A percentile compares a stretch with the other conserved stretches of the same genome.
Evolutionary conservation across 2,888 invertebrate genomes (phyloP).

Genomic region (Drosophila demipolita): DNA sequence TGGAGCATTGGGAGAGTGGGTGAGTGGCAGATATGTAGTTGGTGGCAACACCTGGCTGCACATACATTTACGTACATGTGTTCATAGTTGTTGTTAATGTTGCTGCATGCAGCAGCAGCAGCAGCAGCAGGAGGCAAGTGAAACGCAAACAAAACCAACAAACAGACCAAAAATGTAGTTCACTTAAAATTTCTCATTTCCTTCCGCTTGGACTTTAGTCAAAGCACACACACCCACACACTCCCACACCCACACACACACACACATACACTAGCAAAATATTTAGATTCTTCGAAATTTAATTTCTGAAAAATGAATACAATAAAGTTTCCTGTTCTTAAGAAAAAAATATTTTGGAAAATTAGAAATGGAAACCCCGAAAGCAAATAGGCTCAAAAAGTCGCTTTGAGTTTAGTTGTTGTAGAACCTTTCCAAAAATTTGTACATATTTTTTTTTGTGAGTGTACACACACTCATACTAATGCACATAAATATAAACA

Average conservation of each 20-base stretch:
- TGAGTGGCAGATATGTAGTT: too few relatives aligned
- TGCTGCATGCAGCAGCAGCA: conserved; percentile 30
- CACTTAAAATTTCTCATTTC: conserved; percentile 80
- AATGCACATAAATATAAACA: background rate
- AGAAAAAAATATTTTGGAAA: background rate
- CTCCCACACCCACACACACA: conserved; percentile 12
- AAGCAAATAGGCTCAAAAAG: background rate
- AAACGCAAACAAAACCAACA: conserved; percentile 61
- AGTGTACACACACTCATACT: background rate
- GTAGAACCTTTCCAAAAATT: background rate
- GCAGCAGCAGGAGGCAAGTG: conserved; percentile 30
- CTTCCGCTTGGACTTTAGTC: conserved; percentile 57
- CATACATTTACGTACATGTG: conserved; percentile 34
- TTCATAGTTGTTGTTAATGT: conserved; percentile 49
- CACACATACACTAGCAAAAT: background rate
- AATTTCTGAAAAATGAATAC: background rate
- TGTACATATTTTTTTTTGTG: background rate
- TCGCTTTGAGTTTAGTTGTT: background rate
- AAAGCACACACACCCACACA: conserved; percentile 24
- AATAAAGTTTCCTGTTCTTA: background rate
- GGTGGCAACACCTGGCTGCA: conserved; percentile 14
- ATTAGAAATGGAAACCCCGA: background rate
- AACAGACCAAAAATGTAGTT: conserved; percentile 76
- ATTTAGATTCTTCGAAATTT: background rate
- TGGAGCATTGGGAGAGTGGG: background rate